These are phyloP conservation scores for Triops longicaudatus DNA, from an alignment of 1,140 invertebrate species.

Conservation along the genomic window DNA sequence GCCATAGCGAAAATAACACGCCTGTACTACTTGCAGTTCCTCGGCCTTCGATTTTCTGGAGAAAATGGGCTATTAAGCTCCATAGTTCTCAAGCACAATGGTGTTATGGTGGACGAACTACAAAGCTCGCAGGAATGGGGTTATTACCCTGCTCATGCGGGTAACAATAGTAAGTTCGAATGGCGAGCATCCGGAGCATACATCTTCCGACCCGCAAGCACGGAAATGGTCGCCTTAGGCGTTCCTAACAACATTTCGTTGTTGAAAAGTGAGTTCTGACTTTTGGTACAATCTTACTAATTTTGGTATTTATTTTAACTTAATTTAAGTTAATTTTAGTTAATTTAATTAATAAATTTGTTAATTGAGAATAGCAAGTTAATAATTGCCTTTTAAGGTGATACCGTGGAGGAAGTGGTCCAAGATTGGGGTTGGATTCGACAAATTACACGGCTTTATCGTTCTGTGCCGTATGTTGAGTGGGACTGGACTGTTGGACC, in stretches of 20 bases:
- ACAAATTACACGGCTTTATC: slow-evolving; percentile 68
- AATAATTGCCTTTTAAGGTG: slow-evolving; percentile 44
- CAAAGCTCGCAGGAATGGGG: slow-evolving; percentile 16
- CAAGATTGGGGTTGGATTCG: slow-evolving; percentile 66
- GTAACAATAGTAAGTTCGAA: slow-evolving; percentile 27
- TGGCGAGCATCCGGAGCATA: slow-evolving; percentile 43
- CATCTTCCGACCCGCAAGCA: slow-evolving; percentile 44
- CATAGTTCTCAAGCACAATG: slow-evolving; percentile 7
- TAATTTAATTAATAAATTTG: not conserved
- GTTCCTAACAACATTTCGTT: not conserved
- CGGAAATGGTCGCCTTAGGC: not conserved
- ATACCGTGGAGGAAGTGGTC: slow-evolving; percentile 71
- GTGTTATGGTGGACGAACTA: not conserved
- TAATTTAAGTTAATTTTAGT: too few species aligned
- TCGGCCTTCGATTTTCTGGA: slow-evolving; percentile 11
- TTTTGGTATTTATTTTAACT: too few species aligned
- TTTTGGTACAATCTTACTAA: too few species aligned
- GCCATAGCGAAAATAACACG: not conserved
- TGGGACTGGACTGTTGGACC: slow-evolving; percentile 91
- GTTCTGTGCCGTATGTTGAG: slow-evolving; percentile 55
- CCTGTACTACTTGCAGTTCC: not conserved
- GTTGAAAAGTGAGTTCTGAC: not conserved
- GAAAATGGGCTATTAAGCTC: slow-evolving; percentile 26
- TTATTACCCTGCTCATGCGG: slow-evolving; percentile 21
- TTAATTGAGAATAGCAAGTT: not conserved